phyloP scores from a whole-genome alignment of 2,797 vertebrate genomes.

The Numenius phaeopus region DNA sequence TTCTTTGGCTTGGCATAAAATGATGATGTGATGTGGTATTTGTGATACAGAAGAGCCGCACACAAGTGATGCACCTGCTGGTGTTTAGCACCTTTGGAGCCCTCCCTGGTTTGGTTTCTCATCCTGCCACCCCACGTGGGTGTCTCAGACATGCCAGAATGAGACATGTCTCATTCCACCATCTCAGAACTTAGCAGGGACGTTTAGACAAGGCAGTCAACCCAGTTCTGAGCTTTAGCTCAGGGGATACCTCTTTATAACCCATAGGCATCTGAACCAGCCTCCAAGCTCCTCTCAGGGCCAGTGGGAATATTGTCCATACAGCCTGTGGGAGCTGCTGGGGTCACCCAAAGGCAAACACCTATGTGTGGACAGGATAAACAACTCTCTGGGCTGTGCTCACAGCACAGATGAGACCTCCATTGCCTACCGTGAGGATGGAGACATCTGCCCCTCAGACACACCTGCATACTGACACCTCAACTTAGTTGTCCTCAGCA shows the following conservation, averaged over 20 bases:
- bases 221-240: background rate
- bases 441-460: background rate
- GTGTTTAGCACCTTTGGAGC: background rate
- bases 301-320: background rate
- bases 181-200: background rate
- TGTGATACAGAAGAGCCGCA: background rate
- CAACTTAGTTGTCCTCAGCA: accelerated
- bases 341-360: background rate
- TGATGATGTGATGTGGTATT: background rate
- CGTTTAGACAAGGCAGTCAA: background rate
- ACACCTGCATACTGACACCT: background rate
- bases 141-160: background rate
- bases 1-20: background rate
- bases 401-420: background rate
- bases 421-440: background rate
- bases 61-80: background rate
- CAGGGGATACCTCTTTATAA: background rate
- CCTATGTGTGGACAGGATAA: background rate
- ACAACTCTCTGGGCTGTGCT: background rate
- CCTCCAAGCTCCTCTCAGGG: background rate
- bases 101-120: background rate
- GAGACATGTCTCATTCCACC: too few species aligned
- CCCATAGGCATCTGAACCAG: background rate
- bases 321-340: background rate
- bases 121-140: background rate